These are phyloP conservation scores for Tetragonula carbonaria DNA, from an alignment of 2,888 invertebrate genomes.

Conservation along the genomic window DNA sequence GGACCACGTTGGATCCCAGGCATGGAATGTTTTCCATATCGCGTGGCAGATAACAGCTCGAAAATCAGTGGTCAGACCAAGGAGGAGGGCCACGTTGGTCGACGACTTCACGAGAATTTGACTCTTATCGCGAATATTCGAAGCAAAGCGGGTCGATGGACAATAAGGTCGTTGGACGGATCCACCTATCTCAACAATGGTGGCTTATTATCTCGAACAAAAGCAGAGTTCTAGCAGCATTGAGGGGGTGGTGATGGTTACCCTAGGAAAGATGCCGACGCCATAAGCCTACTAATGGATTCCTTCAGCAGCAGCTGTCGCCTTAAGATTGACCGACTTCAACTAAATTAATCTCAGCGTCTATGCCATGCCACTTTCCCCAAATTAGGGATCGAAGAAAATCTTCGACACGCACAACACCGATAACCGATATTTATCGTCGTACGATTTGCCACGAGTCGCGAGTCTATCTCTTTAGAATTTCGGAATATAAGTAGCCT, in stretches of 20 bases:
- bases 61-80: slow-evolving; percentile 24
- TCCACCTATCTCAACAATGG: slow-evolving; percentile 79
- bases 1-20: not conserved
- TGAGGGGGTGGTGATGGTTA: slow-evolving; percentile 61
- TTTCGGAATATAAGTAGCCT: not conserved
- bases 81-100: slow-evolving; percentile 31
- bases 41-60: not conserved
- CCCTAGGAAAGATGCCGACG: slow-evolving; percentile 71
- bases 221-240: slow-evolving; percentile 75
- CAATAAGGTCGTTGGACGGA: slow-evolving; percentile 75
- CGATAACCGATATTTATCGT: not conserved
- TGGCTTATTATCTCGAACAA: slow-evolving; percentile 82
- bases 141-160: slow-evolving; percentile 72
- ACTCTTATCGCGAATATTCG: slow-evolving; percentile 74
- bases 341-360: slow-evolving; percentile 76
- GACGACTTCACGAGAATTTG: slow-evolving; percentile 57
- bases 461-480: not conserved
- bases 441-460: not conserved
- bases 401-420: not conserved
- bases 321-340: slow-evolving; percentile 81
- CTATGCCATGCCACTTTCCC: slow-evolving; percentile 62
- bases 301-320: slow-evolving; percentile 82
- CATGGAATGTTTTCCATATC: not conserved
- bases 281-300: slow-evolving; percentile 81
- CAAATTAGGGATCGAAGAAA: slow-evolving; percentile 53